Percentiles rank a stretch among this genome's conserved stretches.
phyloP scores from a whole-genome alignment of 2,888 invertebrate species.

The Netelia virgata region DNA sequence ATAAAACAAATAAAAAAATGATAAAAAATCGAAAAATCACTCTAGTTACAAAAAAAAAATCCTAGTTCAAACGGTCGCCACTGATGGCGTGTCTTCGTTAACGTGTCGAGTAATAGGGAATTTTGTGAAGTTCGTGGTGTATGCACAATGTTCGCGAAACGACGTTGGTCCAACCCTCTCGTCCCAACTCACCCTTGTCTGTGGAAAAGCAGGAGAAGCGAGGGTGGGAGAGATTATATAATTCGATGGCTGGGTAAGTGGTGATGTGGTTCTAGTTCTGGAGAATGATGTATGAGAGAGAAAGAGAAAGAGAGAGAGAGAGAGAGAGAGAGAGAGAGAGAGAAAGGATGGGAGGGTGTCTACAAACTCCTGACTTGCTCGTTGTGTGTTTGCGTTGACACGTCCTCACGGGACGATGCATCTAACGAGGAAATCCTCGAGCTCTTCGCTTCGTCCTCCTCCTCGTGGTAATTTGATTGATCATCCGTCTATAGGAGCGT shows the following conservation, averaged over 20 bases:
- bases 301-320: slow-evolving; percentile 62
- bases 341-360: slow-evolving; percentile 69
- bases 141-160: too few species aligned
- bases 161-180: too few species aligned
- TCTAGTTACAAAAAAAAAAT: too few species aligned
- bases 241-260: slow-evolving; percentile 63
- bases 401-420: slow-evolving; percentile 72
- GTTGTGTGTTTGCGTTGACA: slow-evolving; percentile 70
- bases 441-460: slow-evolving; percentile 57
- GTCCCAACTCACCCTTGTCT: not conserved
- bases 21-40: too few species aligned
- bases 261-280: slow-evolving; percentile 47
- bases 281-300: slow-evolving; percentile 49
- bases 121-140: too few species aligned
- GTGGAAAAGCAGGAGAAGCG: slow-evolving; percentile 13
- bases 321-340: slow-evolving; percentile 44
- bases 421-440: slow-evolving; percentile 75
- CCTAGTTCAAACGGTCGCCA: too few species aligned
- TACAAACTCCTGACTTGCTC: slow-evolving; percentile 73
- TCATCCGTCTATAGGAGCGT: slow-evolving; percentile 56
- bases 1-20: too few species aligned
- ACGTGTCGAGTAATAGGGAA: too few species aligned
- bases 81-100: too few species aligned
- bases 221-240: slow-evolving; percentile 45
- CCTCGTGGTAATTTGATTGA: slow-evolving; percentile 66